Percentiles rank a stretch among this genome's conserved stretches.
phyloP scores from a whole-genome alignment of 1,140 invertebrate genomes.

The Oryctes rhinoceros region DNA sequence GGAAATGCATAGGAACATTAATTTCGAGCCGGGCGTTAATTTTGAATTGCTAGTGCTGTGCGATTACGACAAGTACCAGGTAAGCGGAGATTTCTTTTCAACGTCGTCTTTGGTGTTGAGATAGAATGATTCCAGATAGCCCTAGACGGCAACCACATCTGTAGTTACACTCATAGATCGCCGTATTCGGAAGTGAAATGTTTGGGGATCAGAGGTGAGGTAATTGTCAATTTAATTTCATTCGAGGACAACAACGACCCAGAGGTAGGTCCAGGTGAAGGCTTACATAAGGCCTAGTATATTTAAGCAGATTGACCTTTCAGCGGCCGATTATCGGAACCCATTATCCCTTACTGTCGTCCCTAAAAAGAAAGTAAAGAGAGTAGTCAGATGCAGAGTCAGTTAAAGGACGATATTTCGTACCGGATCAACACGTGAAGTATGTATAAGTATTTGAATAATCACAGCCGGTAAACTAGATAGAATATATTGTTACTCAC shows the following conservation, averaged over 20 bases:
- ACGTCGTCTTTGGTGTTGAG: too few species aligned
- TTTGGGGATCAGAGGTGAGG: neutral
- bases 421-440: neutral
- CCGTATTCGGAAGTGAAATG: neutral
- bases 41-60: constrained; percentile 7
- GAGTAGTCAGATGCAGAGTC: constrained; percentile 12
- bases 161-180: neutral
- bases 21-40: constrained; percentile 4
- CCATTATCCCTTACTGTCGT: constrained; percentile 7
- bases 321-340: constrained; percentile 3
- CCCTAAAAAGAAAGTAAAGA: constrained; percentile 13
- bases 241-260: neutral
- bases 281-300: neutral
- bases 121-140: neutral
- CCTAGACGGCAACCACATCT: constrained; percentile 3
- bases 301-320: constrained; percentile 28
- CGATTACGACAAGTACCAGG: constrained; percentile 10
- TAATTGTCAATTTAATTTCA: neutral
- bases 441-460: neutral
- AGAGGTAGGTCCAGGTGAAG: neutral
- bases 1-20: constrained; percentile 14
- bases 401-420: neutral
- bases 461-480: too few species aligned
- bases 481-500: too few species aligned
- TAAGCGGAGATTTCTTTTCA: too few species aligned